These are phyloP conservation scores for Napeogenes sylphis DNA, from an alignment of 2,888 invertebrate species.

Conservation along the genomic window DNA sequence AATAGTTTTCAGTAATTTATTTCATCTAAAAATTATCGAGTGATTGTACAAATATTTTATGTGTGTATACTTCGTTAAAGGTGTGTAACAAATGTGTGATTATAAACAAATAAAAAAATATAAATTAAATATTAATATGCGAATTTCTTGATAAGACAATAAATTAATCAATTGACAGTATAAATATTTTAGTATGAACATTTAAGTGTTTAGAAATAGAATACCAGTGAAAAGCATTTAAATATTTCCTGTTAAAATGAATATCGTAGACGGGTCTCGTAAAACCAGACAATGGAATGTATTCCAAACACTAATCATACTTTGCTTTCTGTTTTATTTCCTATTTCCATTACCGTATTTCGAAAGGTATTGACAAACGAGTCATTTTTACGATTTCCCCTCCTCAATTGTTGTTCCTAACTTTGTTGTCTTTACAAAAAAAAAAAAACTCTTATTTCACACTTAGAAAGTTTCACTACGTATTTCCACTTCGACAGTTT, in stretches of 20 bases:
- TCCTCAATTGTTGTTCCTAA: constrained; percentile 50
- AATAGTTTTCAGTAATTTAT: no score
- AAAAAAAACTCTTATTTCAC: no score
- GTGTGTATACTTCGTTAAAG: constrained; percentile 18
- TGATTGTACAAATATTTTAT: no score
- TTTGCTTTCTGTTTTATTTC: constrained; percentile 78
- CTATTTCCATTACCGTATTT: constrained; percentile 78
- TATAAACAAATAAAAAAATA: no score
- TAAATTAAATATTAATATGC: no score
- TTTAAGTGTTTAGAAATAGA: constrained; percentile 9
- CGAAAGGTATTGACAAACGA: constrained; percentile 77
- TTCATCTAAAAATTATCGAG: no score
- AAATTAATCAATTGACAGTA: no score
- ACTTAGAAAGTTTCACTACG: no score
- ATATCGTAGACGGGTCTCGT: constrained; percentile 58
- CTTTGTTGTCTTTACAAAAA: constrained; percentile 15
- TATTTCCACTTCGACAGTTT: no score
- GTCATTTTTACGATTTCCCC: constrained; percentile 75
- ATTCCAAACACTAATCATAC: constrained; percentile 76
- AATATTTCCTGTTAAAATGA: constrained; percentile 59
- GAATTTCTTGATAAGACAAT: no score
- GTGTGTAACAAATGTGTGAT: no score
- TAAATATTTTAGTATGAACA: no score
- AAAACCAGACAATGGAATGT: constrained; percentile 70
- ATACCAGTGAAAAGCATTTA: constrained; percentile 36